A percentile compares a stretch with the other conserved stretches of the same genome.
phyloP scores from a whole-genome alignment of 2,113 vertebrate genomes.

The Strigops habroptila region DNA sequence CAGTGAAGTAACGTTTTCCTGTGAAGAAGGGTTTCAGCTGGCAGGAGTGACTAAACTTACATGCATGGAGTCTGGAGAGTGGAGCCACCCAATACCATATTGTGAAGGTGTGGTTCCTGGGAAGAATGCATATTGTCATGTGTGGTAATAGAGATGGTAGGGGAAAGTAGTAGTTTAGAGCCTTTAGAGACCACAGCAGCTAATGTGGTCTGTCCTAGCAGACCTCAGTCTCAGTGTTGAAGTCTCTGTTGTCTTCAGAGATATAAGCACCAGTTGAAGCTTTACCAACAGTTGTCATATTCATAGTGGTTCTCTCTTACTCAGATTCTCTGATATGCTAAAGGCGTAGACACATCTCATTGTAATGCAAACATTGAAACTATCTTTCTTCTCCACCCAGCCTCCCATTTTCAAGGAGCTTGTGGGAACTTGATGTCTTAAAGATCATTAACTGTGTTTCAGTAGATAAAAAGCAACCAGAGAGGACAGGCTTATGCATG shows the following conservation, averaged over 20 bases:
- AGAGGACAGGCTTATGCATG: neutral
- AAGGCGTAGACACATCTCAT: neutral
- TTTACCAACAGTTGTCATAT: neutral
- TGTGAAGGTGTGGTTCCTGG: conserved; percentile 81
- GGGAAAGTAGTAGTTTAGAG: neutral
- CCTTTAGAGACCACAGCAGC: neutral
- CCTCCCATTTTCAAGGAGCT: neutral
- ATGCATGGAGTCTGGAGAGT: conserved; percentile 84
- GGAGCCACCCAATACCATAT: conserved; percentile 75
- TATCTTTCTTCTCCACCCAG: neutral
- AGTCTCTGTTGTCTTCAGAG: neutral
- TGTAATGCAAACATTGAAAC: neutral
- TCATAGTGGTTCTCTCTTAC: neutral
- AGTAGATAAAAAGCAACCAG: neutral
- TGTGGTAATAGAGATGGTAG: neutral
- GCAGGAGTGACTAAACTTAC: conserved; percentile 71
- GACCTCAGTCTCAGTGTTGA: neutral
- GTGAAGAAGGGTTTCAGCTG: conserved; percentile 82
- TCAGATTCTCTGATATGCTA: neutral
- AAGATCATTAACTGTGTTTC: neutral
- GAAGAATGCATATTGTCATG: neutral
- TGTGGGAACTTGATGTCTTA: neutral
- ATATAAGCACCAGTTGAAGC: neutral
- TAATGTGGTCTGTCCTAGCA: neutral
- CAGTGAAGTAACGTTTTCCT: conserved; percentile 80